Evolutionary conservation across 2,888 invertebrate genomes (phyloP).

Genomic region (Acronicta leporina): DNA sequence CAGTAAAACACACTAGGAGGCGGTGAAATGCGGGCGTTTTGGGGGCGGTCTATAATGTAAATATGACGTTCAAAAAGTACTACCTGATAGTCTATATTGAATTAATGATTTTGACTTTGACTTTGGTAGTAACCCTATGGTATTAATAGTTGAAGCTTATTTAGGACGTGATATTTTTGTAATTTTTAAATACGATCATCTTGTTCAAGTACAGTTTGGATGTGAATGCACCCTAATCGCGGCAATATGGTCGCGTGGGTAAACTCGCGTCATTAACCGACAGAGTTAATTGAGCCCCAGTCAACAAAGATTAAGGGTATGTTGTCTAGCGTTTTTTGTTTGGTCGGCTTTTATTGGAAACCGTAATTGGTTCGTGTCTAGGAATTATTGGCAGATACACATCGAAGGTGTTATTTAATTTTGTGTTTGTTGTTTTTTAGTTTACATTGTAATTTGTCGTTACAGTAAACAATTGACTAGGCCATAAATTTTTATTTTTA

Average conservation of each 20-base stretch:
- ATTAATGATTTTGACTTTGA: too few relatives aligned
- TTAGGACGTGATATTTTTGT: too few relatives aligned
- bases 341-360: constrained; percentile 65
- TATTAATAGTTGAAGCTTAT: too few relatives aligned
- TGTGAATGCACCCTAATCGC: constrained; percentile 44
- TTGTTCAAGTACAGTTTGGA: not conserved
- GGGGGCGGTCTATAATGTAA: too few relatives aligned
- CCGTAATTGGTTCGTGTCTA: constrained; percentile 62
- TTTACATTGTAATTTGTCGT: constrained; percentile 14
- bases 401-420: constrained; percentile 46
- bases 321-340: constrained; percentile 60
- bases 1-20: too few relatives aligned
- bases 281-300: constrained; percentile 69
- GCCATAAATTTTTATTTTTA: too few relatives aligned
- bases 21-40: too few relatives aligned
- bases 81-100: too few relatives aligned
- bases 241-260: constrained; percentile 53
- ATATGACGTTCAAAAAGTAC: too few relatives aligned
- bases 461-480: not conserved
- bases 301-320: constrained; percentile 70
- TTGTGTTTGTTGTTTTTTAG: constrained; percentile 28
- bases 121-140: too few relatives aligned
- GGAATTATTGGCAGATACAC: constrained; percentile 52
- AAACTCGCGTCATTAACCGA: constrained; percentile 64
- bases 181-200: too few relatives aligned